These are phyloP conservation scores for Sphyrna mokarran DNA, from an alignment of 2,113 vertebrate species.

Conservation along the genomic window DNA sequence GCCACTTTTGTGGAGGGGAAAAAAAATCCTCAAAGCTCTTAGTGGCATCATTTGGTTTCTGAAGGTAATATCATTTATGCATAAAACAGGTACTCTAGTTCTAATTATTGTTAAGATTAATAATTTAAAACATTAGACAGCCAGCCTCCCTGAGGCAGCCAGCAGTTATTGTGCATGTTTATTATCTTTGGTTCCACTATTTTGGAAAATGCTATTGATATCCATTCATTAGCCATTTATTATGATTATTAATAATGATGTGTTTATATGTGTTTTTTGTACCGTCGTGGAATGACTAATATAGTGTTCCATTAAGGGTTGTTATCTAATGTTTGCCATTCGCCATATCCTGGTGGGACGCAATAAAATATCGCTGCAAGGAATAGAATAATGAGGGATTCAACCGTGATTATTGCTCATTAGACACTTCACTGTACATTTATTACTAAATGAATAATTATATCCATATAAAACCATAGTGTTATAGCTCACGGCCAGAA, in stretches of 20 bases:
- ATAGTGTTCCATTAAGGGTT: constrained; percentile 30
- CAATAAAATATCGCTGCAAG: constrained; percentile 31
- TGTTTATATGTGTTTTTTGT: constrained; percentile 30
- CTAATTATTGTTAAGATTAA: constrained; percentile 37
- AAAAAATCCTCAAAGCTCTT: neutral
- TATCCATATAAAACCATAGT: constrained; percentile 68
- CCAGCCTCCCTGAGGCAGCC: constrained; percentile 8
- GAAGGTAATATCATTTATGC: constrained; percentile 30
- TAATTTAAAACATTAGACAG: constrained; percentile 37
- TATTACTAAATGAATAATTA: constrained; percentile 72
- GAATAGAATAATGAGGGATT: constrained; percentile 37
- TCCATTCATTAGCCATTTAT: constrained; percentile 25
- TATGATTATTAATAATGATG: constrained; percentile 38
- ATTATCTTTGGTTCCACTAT: constrained; percentile 36
- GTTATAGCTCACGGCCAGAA: constrained; percentile 66
- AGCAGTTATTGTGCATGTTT: constrained; percentile 24
- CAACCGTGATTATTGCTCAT: constrained; percentile 62
- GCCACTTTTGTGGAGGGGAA: neutral
- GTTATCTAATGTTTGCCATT: constrained; percentile 32
- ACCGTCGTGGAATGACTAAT: constrained; percentile 24
- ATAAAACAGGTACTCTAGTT: constrained; percentile 35
- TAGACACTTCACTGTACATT: constrained; percentile 69
- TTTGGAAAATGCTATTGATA: constrained; percentile 35
- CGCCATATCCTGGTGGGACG: constrained; percentile 4
- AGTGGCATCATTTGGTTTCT: neutral